Evolutionary conservation across 1,140 invertebrate genomes (phyloP).

Genomic region (Portunus trituberculatus): DNA sequence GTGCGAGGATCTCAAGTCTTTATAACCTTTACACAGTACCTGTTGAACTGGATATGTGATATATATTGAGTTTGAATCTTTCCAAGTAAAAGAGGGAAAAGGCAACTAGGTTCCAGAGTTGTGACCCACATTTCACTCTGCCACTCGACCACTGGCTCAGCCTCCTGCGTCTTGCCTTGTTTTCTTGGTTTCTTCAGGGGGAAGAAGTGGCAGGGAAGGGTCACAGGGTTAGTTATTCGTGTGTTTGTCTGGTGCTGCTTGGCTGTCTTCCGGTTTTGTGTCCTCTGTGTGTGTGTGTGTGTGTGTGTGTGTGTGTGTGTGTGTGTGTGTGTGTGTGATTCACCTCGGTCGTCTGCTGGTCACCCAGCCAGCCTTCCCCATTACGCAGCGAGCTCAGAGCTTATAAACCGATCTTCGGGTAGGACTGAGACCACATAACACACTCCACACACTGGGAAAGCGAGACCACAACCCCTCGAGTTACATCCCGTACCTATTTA

Average conservation of each 20-base stretch:
- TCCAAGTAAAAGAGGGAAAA: conserved; percentile 1
- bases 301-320: conserved; percentile 8
- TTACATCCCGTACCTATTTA: too few species aligned
- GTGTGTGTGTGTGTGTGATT: conserved; percentile 28
- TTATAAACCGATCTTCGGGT: too few species aligned
- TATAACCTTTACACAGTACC: neutral
- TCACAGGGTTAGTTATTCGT: neutral
- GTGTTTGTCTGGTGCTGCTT: neutral
- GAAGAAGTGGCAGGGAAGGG: neutral
- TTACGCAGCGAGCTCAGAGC: too few species aligned
- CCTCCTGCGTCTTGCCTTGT: neutral
- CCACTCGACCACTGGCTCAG: neutral
- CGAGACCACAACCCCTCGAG: too few species aligned
- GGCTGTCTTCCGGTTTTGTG: neutral
- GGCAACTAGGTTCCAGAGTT: neutral
- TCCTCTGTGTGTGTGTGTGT: neutral
- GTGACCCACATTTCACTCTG: neutral
- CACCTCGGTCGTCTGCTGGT: too few species aligned
- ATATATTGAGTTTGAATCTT: neutral
- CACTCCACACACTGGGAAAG: too few species aligned
- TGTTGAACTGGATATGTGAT: neutral
- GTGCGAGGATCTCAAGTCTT: neutral
- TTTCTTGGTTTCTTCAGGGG: neutral
- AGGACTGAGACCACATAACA: too few species aligned
- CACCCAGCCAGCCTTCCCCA: too few species aligned